phyloP scores from a whole-genome alignment of 1,140 invertebrate species.

The Cyclargus thomasi region DNA sequence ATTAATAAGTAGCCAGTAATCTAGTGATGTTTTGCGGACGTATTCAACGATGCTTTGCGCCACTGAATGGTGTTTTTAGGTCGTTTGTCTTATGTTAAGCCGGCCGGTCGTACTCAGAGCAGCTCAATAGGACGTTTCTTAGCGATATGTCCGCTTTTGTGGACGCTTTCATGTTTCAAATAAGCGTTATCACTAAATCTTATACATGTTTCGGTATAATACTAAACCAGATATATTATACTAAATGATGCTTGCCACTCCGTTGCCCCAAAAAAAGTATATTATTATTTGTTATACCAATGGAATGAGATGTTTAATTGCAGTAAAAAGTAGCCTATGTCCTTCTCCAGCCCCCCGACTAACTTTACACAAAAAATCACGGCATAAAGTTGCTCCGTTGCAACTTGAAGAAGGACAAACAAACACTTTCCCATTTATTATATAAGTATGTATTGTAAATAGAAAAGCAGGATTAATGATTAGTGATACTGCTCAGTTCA shows the following conservation, averaged over 20 bases:
- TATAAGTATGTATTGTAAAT: too few species aligned
- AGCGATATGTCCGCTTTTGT: slow-evolving; percentile 15
- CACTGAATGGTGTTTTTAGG: slow-evolving; percentile 27
- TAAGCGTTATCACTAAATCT: not conserved
- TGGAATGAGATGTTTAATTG: too few species aligned
- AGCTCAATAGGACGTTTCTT: slow-evolving; percentile 25
- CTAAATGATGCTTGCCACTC: too few species aligned
- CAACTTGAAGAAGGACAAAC: too few species aligned
- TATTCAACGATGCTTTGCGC: slow-evolving; percentile 21
- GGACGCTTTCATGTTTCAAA: not conserved
- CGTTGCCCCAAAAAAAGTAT: too few species aligned
- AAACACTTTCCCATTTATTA: too few species aligned
- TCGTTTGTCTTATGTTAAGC: slow-evolving; percentile 28
- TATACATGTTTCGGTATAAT: not conserved
- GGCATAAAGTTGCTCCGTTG: too few species aligned
- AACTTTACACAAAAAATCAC: too few species aligned
- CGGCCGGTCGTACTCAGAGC: slow-evolving; percentile 24
- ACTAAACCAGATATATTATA: too few species aligned
- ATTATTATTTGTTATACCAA: too few species aligned
- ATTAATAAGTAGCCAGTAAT: slow-evolving; percentile 7
- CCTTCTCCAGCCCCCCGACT: slow-evolving; percentile 14
- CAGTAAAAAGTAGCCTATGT: slow-evolving; percentile 6
- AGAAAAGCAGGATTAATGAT: too few species aligned
- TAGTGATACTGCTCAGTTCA: too few species aligned
- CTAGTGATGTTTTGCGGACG: slow-evolving; percentile 20